Evolutionary conservation across 2,113 vertebrate species (phyloP).

Genomic region (Cairina moschata): DNA sequence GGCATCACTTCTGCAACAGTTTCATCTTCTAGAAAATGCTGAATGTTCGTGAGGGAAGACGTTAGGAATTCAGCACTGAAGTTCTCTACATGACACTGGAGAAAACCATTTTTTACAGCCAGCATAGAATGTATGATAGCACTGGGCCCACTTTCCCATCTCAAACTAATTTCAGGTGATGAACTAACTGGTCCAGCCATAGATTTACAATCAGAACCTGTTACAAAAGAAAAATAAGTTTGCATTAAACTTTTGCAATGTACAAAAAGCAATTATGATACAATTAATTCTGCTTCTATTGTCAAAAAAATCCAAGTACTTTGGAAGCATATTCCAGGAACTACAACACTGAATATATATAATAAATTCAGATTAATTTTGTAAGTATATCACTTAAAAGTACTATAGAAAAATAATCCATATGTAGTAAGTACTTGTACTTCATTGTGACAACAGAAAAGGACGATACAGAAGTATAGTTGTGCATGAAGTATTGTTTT

Average conservation of each 20-base stretch:
- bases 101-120: conserved; percentile 93
- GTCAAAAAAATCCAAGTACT: not conserved
- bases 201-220: conserved; percentile 80
- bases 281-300: not conserved
- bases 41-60: conserved; percentile 91
- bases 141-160: conserved; percentile 89
- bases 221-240: conserved; percentile 37
- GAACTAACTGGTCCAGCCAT: conserved; percentile 65
- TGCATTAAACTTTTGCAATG: conserved; percentile 12
- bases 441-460: not conserved
- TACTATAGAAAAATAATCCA: not conserved
- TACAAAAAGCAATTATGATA: not conserved
- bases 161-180: conserved; percentile 86
- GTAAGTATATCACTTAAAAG: not conserved
- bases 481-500: not conserved
- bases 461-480: not conserved
- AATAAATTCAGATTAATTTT: conserved; percentile 7
- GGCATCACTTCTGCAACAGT: conserved; percentile 90
- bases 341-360: not conserved
- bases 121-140: conserved; percentile 87
- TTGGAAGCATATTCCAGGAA: not conserved
- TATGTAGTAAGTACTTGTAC: not conserved
- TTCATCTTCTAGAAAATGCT: conserved; percentile 94
- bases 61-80: conserved; percentile 91
- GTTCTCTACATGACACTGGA: conserved; percentile 89